Evolutionary conservation across 2,797 vertebrate species (phyloP), one percentile per base, ranked within the genome.

Genomic region (Rhinoraja longicauda): DNA sequence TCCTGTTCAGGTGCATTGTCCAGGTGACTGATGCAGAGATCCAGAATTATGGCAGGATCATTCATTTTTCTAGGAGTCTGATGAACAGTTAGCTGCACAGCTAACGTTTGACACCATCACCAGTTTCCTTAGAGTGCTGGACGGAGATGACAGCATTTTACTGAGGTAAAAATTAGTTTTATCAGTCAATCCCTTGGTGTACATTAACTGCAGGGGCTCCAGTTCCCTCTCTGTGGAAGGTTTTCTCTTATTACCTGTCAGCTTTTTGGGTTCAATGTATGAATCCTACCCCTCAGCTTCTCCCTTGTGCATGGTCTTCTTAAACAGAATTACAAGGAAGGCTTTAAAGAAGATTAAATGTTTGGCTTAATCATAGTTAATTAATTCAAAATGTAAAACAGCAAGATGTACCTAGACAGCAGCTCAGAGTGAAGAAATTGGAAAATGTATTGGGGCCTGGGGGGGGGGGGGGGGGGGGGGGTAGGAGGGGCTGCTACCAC

Each of bases 1-100:
- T 4, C n/a, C 8, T 36, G 84, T 67, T 32, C n/a, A 67, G 15
- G 13, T 88, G 59, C n/a, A 67, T 36, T 64, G 59, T 67, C 59
- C n/a, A 67, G 84, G 84, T 88, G 62, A 88, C n/a, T 88, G 84
- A 88, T 88, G 62, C 84, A 88, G n/a, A 67, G 59, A 36, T 88
- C 59, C 62, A 19, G 59, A 88, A 67, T 62, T 59, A 2, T 88
- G 84, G 84, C 84, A 88, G 59, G 84, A 88, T 64, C n/a, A 67
- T 67, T 88, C 59, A 67, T 88, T 88, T 88, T 84, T 88, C 59
- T 17, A 67, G 84, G 84, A 64, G 17, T 64, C 59, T n/a, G 64
- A 67, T 88, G 32, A 67, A 88, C 62, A 88, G 59, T 67, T 67
- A n/a, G 59, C n/a, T 36, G 32, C 59, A 88, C 84, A 88, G 59